Base-by-base conservation (phyloP, 2,888 invertebrate genomes). In the Cephus pulcher region DNA sequence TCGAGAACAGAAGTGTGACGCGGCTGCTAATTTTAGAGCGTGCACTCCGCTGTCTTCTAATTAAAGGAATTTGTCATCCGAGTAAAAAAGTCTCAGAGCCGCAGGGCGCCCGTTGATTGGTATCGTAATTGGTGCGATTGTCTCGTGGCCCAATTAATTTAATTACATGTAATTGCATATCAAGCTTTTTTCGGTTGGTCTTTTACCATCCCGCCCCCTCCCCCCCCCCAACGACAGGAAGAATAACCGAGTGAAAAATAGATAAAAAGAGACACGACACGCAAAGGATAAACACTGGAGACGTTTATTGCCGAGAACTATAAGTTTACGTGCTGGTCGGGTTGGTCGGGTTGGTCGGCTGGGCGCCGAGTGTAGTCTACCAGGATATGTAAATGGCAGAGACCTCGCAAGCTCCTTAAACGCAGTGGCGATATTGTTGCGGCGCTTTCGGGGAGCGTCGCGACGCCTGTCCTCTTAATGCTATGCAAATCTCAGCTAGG, bases 41-140 rank as follows among this genome's bases (percentile, higher is more conserved):
- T 82, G 83, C 81, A 84, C 85, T 82, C 80, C 84, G 86, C 85
- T 86, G 84, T 81, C 86, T 89, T 90, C 89, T 90, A 91, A 91
- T 90, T 91, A 91, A 90, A 88, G 86, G 89, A 90, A 89, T 90
- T 91, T 91, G 89, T 91, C 90, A 89, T 90, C 87, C 88, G 88
- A 86, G 85, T 86, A 86, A 89, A 89, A 89, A 89, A 86, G 86
- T 80, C 83, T 83, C 83, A 81, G 80, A 80, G 81, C 81, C 75
- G 76, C 78, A 79, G 75, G 80, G 82, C 84, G 84, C 83, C 84
- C 86, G 87, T 86, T 89, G 90, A 90, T 91, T 91, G 90, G 89
- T 88, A 87, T 88, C 87, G 88, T 89, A 89, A 89, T 89, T 90
- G 89, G 87, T 86, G 87, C 88, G 89, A 89, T 90, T 90, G 88